Evolutionary conservation across 2,888 invertebrate species (phyloP).

Genomic region (Pasiphila rectangulata): DNA sequence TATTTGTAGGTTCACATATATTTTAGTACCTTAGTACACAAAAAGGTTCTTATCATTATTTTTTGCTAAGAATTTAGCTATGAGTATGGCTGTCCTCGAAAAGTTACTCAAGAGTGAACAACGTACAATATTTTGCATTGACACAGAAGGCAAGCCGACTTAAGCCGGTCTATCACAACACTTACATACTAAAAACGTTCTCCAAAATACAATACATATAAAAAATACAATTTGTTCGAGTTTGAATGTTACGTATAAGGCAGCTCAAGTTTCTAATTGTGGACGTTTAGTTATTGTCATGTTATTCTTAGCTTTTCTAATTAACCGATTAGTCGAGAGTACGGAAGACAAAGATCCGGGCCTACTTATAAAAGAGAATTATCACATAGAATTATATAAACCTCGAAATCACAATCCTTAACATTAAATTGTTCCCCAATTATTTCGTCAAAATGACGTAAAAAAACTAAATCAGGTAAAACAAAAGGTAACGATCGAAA

Average conservation of each 20-base stretch:
- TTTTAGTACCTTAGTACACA: neutral
- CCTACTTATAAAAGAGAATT: conserved; percentile 61
- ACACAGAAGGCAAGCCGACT: conserved; percentile 53
- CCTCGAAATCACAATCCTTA: conserved; percentile 77
- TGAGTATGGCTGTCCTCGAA: conserved; percentile 10
- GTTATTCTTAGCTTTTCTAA: conserved; percentile 36
- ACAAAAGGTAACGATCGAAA: conserved; percentile 75
- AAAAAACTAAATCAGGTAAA: conserved; percentile 69
- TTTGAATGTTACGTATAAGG: conserved; percentile 51
- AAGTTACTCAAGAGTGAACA: conserved; percentile 24
- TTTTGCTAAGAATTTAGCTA: neutral
- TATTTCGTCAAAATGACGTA: conserved; percentile 60
- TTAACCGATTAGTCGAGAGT: conserved; percentile 17
- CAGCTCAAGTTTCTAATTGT: conserved; percentile 39
- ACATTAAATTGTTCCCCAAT: conserved; percentile 77
- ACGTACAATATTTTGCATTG: conserved; percentile 50
- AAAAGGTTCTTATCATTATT: neutral
- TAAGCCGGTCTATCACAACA: conserved; percentile 59
- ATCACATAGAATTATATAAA: conserved; percentile 76
- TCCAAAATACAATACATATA: conserved; percentile 40
- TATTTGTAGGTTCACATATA: neutral
- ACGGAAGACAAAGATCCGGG: conserved; percentile 72
- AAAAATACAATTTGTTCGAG: conserved; percentile 58
- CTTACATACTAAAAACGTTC: conserved; percentile 49
- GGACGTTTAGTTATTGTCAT: conserved; percentile 66